Evolutionary conservation across 2,888 invertebrate species (phyloP).

Genomic region (Ennomos erosarius): DNA sequence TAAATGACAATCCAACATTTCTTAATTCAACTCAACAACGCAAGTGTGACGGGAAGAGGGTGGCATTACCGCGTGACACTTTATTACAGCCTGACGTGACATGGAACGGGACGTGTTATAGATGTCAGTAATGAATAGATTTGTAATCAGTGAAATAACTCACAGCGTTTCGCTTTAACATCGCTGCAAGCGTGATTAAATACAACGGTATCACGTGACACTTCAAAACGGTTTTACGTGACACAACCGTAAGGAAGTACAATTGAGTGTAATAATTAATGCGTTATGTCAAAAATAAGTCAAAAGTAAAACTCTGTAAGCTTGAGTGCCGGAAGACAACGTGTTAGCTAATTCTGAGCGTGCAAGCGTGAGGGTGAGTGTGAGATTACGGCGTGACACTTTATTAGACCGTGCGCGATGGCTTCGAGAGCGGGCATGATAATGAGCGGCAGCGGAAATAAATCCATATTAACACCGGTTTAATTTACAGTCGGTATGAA

Average conservation of each 20-base stretch:
- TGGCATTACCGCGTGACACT: slow-evolving; percentile 19
- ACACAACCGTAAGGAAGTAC: background rate
- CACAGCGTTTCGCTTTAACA: background rate
- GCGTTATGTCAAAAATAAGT: background rate
- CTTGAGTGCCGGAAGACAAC: slow-evolving; percentile 8
- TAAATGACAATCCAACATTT: slow-evolving; percentile 23
- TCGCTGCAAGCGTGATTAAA: too few species aligned
- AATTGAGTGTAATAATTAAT: background rate
- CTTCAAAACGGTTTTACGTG: background rate
- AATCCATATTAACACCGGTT: too few species aligned
- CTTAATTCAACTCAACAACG: slow-evolving; percentile 24
- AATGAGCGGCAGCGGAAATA: slow-evolving; percentile 11
- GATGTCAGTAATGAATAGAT: slow-evolving; percentile 16
- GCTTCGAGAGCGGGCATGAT: slow-evolving; percentile 3
- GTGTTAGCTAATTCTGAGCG: slow-evolving; percentile 21
- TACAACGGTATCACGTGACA: background rate
- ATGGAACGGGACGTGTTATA: slow-evolving; percentile 1
- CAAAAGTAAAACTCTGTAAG: background rate
- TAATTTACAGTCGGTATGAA: too few species aligned
- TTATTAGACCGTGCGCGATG: slow-evolving; percentile 24
- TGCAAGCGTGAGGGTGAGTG: slow-evolving; percentile 18
- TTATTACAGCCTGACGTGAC: slow-evolving; percentile 24
- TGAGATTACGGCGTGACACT: slow-evolving; percentile 28
- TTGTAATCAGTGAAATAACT: slow-evolving; percentile 4
- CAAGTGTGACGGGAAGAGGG: slow-evolving; percentile 15